Evolutionary conservation across 2,113 vertebrate genomes (phyloP).

Genomic region (Pterocles burchelli): DNA sequence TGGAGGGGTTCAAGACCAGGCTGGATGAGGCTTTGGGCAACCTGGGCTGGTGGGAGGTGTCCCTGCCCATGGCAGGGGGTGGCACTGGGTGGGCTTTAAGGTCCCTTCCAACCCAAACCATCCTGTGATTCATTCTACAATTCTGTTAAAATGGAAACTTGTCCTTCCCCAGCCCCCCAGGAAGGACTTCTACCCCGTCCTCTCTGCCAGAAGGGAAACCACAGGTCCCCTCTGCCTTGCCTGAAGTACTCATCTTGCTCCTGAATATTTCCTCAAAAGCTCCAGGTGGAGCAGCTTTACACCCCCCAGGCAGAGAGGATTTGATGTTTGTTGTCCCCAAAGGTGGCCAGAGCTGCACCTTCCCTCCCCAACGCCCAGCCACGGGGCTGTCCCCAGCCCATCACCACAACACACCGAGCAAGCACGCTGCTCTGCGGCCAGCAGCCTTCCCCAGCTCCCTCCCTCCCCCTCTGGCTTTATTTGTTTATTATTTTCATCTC

Average conservation of each 20-base stretch:
- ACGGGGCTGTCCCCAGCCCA: rapidly evolving
- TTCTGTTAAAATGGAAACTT: background rate
- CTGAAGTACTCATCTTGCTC: background rate
- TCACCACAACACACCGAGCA: rapidly evolving
- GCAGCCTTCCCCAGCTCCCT: background rate
- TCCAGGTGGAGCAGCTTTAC: background rate
- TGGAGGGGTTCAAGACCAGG: no score
- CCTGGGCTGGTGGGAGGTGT: no score
- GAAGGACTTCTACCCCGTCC: background rate
- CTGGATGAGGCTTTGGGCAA: no score
- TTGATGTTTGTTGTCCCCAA: background rate
- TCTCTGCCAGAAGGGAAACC: background rate
- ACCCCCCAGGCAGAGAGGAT: background rate
- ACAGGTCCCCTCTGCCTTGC: background rate
- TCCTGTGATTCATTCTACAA: no score
- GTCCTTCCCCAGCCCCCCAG: background rate
- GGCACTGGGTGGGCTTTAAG: no score
- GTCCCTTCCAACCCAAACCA: no score
- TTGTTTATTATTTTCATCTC: constrained; percentile 22
- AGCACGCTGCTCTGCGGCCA: background rate
- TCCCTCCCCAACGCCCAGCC: background rate
- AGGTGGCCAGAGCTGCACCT: background rate
- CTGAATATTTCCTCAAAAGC: background rate
- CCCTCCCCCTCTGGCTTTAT: background rate
- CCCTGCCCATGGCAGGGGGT: no score